Evolutionary conservation across 30 jellyfish, hydroid and myxozoan species (phyloP).

Genomic region (Morbakka virulenta): DNA sequence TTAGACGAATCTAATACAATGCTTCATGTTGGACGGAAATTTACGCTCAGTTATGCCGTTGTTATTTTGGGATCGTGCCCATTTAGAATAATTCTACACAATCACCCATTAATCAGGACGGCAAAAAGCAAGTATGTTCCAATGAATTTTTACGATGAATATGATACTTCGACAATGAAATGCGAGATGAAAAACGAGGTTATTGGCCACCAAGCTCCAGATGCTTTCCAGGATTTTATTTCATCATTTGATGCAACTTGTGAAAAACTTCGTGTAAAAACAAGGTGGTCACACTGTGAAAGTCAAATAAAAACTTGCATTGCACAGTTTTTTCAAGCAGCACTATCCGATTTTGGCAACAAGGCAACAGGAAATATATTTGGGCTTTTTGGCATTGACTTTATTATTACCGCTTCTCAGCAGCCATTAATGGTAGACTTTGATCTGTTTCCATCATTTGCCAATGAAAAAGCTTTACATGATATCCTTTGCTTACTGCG

Average conservation of each 20-base stretch:
- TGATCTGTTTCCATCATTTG: constrained; percentile 29
- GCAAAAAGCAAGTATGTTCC: constrained; percentile 21
- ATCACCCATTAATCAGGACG: constrained; percentile 44
- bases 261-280: constrained; percentile 10
- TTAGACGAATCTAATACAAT: too few species aligned
- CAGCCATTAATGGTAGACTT: constrained; percentile 48
- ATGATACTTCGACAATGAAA: constrained; percentile 28
- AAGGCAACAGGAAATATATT: constrained; percentile 3
- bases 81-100: constrained; percentile 21
- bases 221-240: constrained; percentile 21
- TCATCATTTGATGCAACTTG: constrained; percentile 18
- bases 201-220: constrained; percentile 1
- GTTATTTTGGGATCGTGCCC: neutral
- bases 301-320: constrained; percentile 12
- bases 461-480: neutral
- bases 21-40: constrained; percentile 36
- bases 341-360: neutral
- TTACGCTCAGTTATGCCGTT: constrained; percentile 48
- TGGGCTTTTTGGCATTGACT: constrained; percentile 48
- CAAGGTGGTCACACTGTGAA: constrained; percentile 64
- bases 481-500: constrained; percentile 11
- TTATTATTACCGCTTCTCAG: constrained; percentile 27
- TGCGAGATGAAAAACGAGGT: constrained; percentile 18
- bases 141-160: constrained; percentile 37
- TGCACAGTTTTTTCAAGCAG: constrained; percentile 9